Evolutionary conservation across 1,140 invertebrate species (phyloP), one percentile per base, ranked within the genome.

Genomic region (Heliconius congener): DNA sequence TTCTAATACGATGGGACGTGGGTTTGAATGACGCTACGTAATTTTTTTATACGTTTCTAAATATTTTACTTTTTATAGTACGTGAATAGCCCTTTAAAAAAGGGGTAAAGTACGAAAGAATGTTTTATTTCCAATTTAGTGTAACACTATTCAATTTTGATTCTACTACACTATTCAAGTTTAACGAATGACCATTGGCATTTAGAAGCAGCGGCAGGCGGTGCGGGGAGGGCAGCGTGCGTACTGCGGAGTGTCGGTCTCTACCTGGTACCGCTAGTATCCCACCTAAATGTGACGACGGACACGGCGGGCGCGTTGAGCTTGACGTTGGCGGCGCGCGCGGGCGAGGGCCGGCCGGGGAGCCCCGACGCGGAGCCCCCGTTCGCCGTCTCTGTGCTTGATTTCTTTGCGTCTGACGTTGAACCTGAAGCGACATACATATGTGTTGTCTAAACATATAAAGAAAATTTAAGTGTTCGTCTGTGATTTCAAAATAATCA

Each of bases 251-350:
- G 60, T 66, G 60, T 66, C 23, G 23, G n/a, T 66, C 60, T 96
- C 96, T 96, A 96, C 96, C 96, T 96, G 94, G 95, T 89, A 93
- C 94, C 94, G 95, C 95, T 95, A 94, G 94, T 94, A 93, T 95
- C 96, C 96, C 96, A 97, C 97, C 97, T 97, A 97, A 97, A 97
- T 95, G 97, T 97, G 95, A 97, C 97, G 94, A 97, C 97, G 93
- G 97, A 97, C 89, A 97, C 96, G 81, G 97, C 96, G 84, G 97
- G 97, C 88, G 96, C 96, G 89, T 96, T 96, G 81, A 96, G 95
- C 89, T 95, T 90, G 86, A 95, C 88, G 95, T 95, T 87, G 93
- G 94, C 91, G 95, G 96, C 91, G 87, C 95, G 91, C 71, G 90
- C 85, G 77, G 88, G 82, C 82, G 91, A 91, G 82, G 90, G 86